Conservation (phyloP, 2,797 vertebrate genomes). For the Trachurus trachurus region DNA sequence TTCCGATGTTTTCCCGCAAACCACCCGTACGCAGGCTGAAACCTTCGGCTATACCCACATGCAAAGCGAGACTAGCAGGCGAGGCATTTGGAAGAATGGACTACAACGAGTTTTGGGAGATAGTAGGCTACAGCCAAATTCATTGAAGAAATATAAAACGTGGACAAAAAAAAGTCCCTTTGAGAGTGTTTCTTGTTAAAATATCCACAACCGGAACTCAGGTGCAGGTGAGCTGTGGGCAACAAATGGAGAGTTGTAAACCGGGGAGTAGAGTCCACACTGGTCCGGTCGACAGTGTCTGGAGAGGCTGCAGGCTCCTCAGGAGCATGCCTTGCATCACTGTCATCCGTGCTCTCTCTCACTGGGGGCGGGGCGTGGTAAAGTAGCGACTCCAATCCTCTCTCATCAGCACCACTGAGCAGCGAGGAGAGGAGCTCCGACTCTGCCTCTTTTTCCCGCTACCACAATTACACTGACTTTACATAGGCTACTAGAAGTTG, state of each 20-base stretch:
- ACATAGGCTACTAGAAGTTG: too few species aligned
- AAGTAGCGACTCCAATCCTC: conserved; percentile 64
- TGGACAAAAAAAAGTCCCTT: conserved; percentile 21
- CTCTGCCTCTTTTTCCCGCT: conserved; percentile 22
- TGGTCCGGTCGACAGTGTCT: conserved; percentile 66
- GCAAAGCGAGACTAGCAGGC: conserved; percentile 46
- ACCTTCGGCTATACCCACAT: conserved; percentile 49
- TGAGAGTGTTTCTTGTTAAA: conserved; percentile 25
- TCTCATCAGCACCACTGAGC: conserved; percentile 80
- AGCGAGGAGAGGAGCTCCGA: conserved; percentile 21
- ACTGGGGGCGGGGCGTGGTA: conserved; percentile 77
- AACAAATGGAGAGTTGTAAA: conserved; percentile 64
- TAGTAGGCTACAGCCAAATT: conserved; percentile 46
- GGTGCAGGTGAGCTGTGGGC: conserved; percentile 27
- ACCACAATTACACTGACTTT: background rate
- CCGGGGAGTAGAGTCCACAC: conserved; percentile 69
- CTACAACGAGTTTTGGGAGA: conserved; percentile 65
- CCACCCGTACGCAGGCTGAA: conserved; percentile 41
- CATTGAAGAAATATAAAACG: conserved; percentile 33
- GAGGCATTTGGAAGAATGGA: conserved; percentile 59
- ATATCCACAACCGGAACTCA: conserved; percentile 31
- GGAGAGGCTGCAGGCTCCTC: conserved; percentile 69
- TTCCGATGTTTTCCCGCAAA: conserved; percentile 29
- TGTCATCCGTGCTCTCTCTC: conserved; percentile 64
- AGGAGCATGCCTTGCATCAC: conserved; percentile 71